Evolutionary conservation across 2,888 invertebrate genomes (phyloP).

Genomic region (Nemoura dubitans): DNA sequence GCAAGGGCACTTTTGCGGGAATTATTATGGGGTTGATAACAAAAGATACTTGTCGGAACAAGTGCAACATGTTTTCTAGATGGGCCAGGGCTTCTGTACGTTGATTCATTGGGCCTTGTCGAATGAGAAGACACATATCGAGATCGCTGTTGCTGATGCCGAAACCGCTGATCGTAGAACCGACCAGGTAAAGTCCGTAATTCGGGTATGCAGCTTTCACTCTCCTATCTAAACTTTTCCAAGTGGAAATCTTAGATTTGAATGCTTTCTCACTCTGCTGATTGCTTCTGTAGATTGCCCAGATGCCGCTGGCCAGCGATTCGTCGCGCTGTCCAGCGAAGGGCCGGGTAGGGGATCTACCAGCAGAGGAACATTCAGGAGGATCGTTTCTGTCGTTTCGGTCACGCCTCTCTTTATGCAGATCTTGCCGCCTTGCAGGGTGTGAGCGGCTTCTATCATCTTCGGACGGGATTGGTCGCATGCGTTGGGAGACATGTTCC

Average conservation of each 20-base stretch:
- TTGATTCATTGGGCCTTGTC: constrained; percentile 15
- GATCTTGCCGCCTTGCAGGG: neutral
- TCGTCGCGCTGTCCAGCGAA: neutral
- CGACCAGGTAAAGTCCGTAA: constrained; percentile 16
- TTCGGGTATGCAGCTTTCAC: neutral
- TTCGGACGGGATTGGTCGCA: neutral
- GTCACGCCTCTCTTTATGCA: neutral
- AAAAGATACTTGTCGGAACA: neutral
- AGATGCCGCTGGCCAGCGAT: neutral
- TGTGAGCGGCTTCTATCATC: neutral
- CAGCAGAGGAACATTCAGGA: neutral
- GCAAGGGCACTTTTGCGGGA: constrained; percentile 14
- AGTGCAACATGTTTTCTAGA: neutral
- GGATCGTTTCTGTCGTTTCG: neutral
- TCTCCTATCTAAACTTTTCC: neutral
- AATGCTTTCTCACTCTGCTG: constrained; percentile 8
- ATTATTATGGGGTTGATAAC: neutral
- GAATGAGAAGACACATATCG: neutral
- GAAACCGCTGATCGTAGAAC: constrained; percentile 1
- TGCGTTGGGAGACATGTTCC: neutral
- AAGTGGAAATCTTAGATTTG: neutral
- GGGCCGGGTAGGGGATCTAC: neutral
- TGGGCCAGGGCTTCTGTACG: neutral
- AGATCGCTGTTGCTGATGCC: neutral
- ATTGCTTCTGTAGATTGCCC: neutral